Conservation (phyloP, 2,113 vertebrate genomes). For the Lamprotornis superbus region DNA sequence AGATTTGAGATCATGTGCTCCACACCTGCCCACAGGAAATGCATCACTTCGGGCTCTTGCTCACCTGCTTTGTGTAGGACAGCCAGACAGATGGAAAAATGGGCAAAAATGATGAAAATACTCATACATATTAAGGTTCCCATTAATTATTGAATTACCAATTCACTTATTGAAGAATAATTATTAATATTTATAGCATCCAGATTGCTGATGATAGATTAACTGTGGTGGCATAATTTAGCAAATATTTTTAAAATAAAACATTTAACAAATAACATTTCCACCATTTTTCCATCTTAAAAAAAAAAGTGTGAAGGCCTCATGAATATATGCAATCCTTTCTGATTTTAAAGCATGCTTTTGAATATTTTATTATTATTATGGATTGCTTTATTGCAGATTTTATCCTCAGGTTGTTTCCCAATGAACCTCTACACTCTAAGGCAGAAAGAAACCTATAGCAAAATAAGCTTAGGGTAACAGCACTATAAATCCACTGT, state of each 20-base stretch:
- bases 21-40: not conserved
- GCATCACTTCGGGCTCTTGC: fast-evolving
- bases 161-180: conserved; percentile 14
- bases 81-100: not conserved
- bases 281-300: not conserved
- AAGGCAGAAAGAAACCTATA: not conserved
- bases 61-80: not conserved
- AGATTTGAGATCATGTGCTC: fast-evolving
- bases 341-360: not conserved
- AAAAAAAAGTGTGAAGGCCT: not conserved
- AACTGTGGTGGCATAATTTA: conserved; percentile 7
- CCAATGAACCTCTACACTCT: not conserved
- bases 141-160: conserved; percentile 36
- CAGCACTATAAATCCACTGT: not conserved
- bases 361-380: conserved; percentile 18
- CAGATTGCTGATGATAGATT: conserved; percentile 4
- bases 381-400: not conserved
- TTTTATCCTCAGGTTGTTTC: conserved; percentile 13
- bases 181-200: conserved; percentile 51
- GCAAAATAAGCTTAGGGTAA: not conserved
- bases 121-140: not conserved
- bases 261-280: conserved; percentile 17
- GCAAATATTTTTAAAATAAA: conserved; percentile 48
- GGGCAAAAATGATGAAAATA: not conserved
- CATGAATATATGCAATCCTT: not conserved